These are phyloP conservation scores for Galagoides demidoff DNA, from an alignment of 2,797 vertebrate genomes.

Conservation along the genomic window DNA sequence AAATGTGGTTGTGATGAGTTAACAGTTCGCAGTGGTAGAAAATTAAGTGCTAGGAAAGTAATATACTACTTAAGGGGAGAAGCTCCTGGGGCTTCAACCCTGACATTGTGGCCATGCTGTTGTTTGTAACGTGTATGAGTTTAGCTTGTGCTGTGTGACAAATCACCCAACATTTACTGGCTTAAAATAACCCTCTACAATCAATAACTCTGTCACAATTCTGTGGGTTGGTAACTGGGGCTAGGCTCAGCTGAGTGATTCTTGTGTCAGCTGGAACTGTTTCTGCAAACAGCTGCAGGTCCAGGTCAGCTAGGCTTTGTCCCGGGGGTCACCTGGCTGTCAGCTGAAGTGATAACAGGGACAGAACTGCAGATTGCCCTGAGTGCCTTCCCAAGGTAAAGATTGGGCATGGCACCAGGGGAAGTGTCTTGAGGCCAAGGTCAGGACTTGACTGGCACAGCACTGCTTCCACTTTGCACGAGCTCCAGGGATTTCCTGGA, in stretches of 20 bases:
- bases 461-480: not conserved
- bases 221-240: not conserved
- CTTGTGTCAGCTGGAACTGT: not conserved
- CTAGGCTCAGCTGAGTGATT: not conserved
- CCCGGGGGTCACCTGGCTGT: not conserved
- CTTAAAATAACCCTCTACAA: not conserved
- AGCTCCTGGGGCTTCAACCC: not conserved
- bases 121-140: not conserved
- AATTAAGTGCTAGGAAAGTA: not conserved
- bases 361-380: not conserved
- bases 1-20: not conserved
- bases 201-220: not conserved
- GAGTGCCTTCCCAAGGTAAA: not conserved
- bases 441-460: not conserved
- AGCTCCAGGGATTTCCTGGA: not conserved
- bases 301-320: not conserved
- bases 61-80: not conserved
- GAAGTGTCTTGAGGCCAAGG: not conserved
- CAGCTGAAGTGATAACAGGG: not conserved
- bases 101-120: not conserved
- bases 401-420: not conserved
- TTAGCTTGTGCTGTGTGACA: constrained; percentile 44
- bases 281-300: not conserved
- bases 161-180: not conserved
- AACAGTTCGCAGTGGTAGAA: not conserved